Base-by-base conservation (phyloP, 92 coral and sea anemone species). In the Zoanthus solanderi region DNA sequence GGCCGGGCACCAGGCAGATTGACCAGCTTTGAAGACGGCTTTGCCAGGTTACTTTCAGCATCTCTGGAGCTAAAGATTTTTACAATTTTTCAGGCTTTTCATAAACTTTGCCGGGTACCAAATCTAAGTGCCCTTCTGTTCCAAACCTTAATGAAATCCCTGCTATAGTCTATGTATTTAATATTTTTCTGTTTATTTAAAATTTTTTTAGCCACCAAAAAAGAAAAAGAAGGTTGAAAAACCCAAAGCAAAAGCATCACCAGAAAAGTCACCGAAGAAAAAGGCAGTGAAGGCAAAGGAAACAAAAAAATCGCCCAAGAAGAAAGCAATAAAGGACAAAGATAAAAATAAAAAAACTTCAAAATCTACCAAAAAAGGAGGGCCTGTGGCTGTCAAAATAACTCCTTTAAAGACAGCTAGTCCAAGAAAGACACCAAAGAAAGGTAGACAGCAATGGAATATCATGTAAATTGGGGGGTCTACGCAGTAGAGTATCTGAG, bases 361-460 rank as follows among this genome's bases (percentile, higher is more conserved):
- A 74, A 89, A 94, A 82, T 3, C 90, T 15, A 72, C 93, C 4
- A 93, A 93, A 54, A 94, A 94, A 84, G 94, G 90, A 66, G 91
- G 88, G 6, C 98, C 98, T 9, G 98, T 95, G 2, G 83, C 98
- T 23, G 98, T 97, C 15, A 97, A 97, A 86, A 97, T 97, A 71
- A 93, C 99, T 6, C 94, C 98, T 7, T 89, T 94, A 68, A 95
- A 95, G 72, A 95, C 94, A 72, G 78, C 78, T 5, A 91, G 94
- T 2, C 63, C 94, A 56, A 96, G 91, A 91, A 92, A 91, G 88
- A 89, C 95, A 16, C 97, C 98, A 60, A 90, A 87, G 85, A 93
- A 92, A 75, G 97, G 92, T 93, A 53, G 17, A 63, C 58, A 63
- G 29, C 23, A 63, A 17, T 63, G 23, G 69, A 63, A 16, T 16